Base-by-base conservation (phyloP, 2,888 invertebrate genomes). In the Drosophila testacea region DNA sequence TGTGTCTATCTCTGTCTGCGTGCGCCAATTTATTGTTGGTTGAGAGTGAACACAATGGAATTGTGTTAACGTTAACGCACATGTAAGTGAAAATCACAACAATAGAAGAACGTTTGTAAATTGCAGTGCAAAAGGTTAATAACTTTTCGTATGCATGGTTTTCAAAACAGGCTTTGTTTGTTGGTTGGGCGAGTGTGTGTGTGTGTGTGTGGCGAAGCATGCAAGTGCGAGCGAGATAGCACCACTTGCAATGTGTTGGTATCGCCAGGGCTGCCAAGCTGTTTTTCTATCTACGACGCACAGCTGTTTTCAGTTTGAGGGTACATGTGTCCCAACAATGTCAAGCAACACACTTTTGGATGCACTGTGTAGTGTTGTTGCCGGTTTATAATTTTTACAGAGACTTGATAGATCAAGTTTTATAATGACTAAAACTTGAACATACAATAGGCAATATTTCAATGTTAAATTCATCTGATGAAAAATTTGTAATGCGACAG, bases 21-120 rank as follows among this genome's bases (percentile, higher is more conserved):
- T 22, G 22, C 22, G 22, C 22, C 22, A 22, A 22, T 22, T 22
- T 22, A 22, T 22, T 22, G 22, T 75, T 75, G 72, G 74, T 76
- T 76, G 60, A 75, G 73, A 63, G 68, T 50, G 56, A 77, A 62
- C 77, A 77, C 77, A 62, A 82, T 83, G 83, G 86, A 83, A 85
- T 77, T 83, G 83, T 83, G 82, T 86, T 83, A 83, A 81, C 83
- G 64, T 69, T 59, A 65, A 69, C 64, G 73, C 68, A 68, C 64
- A 86, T 76, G 86, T 85, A 77, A 85, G 82, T 83, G 22, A 63
- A 76, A 76, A 63, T 41, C 7, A 38, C 6, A 46, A 9, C 2
- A 34, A 46, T 38, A 41, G 0, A 38, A 39, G n/a, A 30, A 38
- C 44, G 27, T 42, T 44, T 44, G 28, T 51, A 22, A 55, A 41